Evolutionary conservation across 1,140 invertebrate species (phyloP), one percentile per base, ranked within the genome.

Genomic region (Heliconius congener): DNA sequence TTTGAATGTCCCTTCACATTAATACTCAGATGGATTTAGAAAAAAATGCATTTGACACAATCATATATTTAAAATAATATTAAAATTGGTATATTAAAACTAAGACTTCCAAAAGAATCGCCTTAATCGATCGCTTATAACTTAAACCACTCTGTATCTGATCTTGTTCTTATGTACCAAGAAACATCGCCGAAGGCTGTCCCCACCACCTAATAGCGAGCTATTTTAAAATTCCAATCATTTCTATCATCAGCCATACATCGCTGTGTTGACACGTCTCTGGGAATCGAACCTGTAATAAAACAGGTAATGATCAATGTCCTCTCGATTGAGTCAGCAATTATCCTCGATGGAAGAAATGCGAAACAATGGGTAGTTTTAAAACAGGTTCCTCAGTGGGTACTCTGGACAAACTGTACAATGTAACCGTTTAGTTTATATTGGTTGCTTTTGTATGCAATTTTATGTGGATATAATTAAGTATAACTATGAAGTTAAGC

Each of bases 211-310:
- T 77, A 55, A 74, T 79, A 57, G 18, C 23, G 34, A 80, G 70
- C 71, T 74, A 79, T 79, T 79, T 79, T 78, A 73, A 78, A 73
- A 60, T 75, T 75, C 78, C 78, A 74, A 75, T 46, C 73, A 75
- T 70, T 73, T 74, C 57, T 79, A 55, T 71, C 46, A 74, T 50
- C 71, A 55, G 72, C 50, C 60, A 71, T 74, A 74, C 78, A 79
- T 79, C 73, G 73, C 57, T 39, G 60, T 13, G 37, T 11, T 16
- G 50, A 66, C 34, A 42, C 27, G 30, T 19, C n/a, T 3, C 60
- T 16, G 23, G 60, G 60, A 66, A 27, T 66, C 27, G 60, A 66
- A 66, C 60, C 60, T 30, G 60, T 30, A 71, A 79, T 13, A 13
- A 34, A 79, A 66, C 42, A n/a, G 57, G 78, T 57, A 74, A 74